Evolutionary conservation across 1,140 invertebrate species (phyloP).

Genomic region (Drosophila novamexicana): DNA sequence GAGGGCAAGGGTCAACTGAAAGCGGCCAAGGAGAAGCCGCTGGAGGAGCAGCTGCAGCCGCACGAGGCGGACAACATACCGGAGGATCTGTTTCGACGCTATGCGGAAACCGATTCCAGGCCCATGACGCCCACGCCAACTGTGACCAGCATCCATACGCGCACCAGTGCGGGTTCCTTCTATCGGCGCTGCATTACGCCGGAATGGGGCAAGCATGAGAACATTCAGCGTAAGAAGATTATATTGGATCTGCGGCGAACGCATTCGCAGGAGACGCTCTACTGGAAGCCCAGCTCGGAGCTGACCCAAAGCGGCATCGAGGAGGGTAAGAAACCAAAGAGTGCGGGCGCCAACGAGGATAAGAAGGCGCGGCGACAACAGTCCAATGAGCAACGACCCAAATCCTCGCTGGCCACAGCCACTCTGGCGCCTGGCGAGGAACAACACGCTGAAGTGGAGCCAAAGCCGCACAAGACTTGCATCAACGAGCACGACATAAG

Average conservation of each 20-base stretch:
- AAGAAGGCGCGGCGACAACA: slow-evolving; percentile 64
- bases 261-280: slow-evolving; percentile 82
- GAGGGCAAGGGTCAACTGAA: slow-evolving; percentile 53
- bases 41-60: slow-evolving; percentile 45
- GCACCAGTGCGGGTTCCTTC: slow-evolving; percentile 79
- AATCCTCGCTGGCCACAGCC: slow-evolving; percentile 69
- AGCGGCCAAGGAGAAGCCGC: slow-evolving; percentile 38
- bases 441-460: slow-evolving; percentile 26
- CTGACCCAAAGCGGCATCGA: slow-evolving; percentile 69
- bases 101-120: slow-evolving; percentile 92
- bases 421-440: slow-evolving; percentile 43
- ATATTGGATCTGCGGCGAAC: slow-evolving; percentile 76
- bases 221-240: slow-evolving; percentile 81
- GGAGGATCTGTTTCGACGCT: slow-evolving; percentile 88
- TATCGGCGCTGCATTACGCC: slow-evolving; percentile 85
- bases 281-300: slow-evolving; percentile 83
- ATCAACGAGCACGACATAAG: slow-evolving; percentile 76
- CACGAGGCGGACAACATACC: slow-evolving; percentile 85
- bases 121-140: slow-evolving; percentile 90
- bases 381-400: slow-evolving; percentile 72
- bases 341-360: slow-evolving; percentile 72
- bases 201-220: slow-evolving; percentile 84
- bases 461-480: slow-evolving; percentile 64
- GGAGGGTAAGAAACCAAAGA: slow-evolving; percentile 72
- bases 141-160: slow-evolving; percentile 87